These are phyloP conservation scores for Aethes cnicana DNA, from an alignment of 2,888 invertebrate species.

Conservation along the genomic window DNA sequence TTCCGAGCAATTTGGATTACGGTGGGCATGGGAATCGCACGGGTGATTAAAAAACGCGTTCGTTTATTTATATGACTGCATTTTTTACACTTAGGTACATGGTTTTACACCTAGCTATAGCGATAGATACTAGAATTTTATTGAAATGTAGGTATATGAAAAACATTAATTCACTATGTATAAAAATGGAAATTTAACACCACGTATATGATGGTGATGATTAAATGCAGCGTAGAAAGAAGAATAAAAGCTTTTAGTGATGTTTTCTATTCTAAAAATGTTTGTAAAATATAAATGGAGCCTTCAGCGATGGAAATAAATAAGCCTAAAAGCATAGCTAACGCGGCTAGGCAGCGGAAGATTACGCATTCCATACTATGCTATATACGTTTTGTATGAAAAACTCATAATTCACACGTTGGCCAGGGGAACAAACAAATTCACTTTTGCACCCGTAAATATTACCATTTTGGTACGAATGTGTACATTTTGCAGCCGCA, in stretches of 20 bases:
- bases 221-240: too few species aligned
- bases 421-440: conserved; percentile 55
- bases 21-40: conserved; percentile 28
- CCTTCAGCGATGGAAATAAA: background rate
- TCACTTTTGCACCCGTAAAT: conserved; percentile 53
- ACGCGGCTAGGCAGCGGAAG: background rate
- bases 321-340: background rate
- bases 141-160: too few species aligned
- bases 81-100: too few species aligned
- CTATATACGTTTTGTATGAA: conserved; percentile 22
- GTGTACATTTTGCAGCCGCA: conserved; percentile 48
- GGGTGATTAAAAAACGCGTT: conserved; percentile 22
- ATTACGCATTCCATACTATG: conserved; percentile 1
- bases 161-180: too few species aligned
- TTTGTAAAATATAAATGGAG: background rate
- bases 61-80: too few species aligned
- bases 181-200: too few species aligned
- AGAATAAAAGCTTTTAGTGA: background rate
- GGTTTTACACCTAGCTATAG: too few species aligned
- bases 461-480: conserved; percentile 42
- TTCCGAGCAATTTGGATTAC: conserved; percentile 38
- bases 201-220: too few species aligned
- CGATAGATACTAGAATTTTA: too few species aligned
- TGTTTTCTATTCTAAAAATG: too few species aligned
- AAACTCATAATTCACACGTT: conserved; percentile 45